Percentiles rank a stretch among this genome's conserved stretches.
Conservation (phyloP, 2,113 vertebrate genomes). For the Ciconia maguari region DNA sequence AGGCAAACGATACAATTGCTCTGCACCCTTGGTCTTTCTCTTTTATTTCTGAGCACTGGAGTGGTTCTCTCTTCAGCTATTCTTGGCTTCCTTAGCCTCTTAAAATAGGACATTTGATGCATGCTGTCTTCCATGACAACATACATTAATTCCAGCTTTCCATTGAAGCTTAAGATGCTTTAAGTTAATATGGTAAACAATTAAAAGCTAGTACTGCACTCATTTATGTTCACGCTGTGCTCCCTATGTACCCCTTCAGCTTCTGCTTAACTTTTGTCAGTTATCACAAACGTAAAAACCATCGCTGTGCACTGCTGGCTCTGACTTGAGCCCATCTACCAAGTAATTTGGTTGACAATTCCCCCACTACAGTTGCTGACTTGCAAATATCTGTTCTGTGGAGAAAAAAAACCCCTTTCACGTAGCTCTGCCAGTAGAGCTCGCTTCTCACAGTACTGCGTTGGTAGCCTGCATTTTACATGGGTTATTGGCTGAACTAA, state of each 20-base stretch:
- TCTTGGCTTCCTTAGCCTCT: background rate
- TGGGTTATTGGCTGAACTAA: background rate
- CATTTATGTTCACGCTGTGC: background rate
- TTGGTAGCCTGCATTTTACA: background rate
- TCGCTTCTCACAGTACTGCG: accelerated
- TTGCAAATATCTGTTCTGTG: background rate
- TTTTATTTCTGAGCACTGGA: background rate
- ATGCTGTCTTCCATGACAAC: background rate
- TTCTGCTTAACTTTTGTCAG: background rate
- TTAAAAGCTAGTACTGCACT: background rate
- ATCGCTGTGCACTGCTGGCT: background rate
- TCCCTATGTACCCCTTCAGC: background rate
- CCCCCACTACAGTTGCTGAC: background rate
- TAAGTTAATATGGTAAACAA: background rate
- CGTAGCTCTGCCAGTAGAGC: background rate
- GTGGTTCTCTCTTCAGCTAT: background rate
- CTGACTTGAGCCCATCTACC: background rate
- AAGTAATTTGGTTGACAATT: background rate
- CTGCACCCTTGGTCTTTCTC: background rate
- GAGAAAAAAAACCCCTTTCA: background rate
- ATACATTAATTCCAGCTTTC: background rate
- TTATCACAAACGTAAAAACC: background rate
- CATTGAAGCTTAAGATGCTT: background rate
- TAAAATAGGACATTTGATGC: background rate
- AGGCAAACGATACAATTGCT: background rate